Percentiles rank a stretch among this genome's conserved stretches.
Conservation (phyloP, 2,797 vertebrate genomes). For the Chiroxiphia lanceolata region DNA sequence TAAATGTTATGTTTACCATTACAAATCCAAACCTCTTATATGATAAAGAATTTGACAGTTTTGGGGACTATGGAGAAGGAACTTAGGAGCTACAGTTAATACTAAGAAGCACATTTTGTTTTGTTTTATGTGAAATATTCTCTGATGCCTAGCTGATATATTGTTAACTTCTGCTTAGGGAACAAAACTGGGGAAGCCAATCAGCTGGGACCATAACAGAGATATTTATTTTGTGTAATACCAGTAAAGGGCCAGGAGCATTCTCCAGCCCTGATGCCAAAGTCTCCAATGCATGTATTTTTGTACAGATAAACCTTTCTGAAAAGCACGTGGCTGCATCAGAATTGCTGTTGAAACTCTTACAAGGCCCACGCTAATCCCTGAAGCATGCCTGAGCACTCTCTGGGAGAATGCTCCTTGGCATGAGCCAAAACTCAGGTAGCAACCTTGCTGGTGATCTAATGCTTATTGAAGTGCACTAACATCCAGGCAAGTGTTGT, state of each 20-base stretch:
- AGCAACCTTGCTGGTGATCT: background rate
- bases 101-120: background rate
- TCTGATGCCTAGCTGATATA: background rate
- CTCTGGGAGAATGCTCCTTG: background rate
- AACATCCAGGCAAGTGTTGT: background rate
- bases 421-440: background rate
- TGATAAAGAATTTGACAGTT: background rate
- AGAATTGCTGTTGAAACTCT: background rate
- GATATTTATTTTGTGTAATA: background rate
- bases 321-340: background rate
- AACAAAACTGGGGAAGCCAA: background rate
- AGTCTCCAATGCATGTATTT: background rate
- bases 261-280: background rate
- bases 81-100: background rate
- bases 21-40: background rate
- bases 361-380: background rate
- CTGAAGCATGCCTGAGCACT: background rate
- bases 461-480: background rate
- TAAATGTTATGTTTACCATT: background rate
- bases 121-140: background rate
- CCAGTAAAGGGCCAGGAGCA: background rate
- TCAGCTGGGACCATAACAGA: background rate
- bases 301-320: background rate
- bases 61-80: background rate
- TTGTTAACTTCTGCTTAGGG: background rate